phyloP scores from a whole-genome alignment of 2,113 vertebrate genomes.

The Saccopteryx bilineata region DNA sequence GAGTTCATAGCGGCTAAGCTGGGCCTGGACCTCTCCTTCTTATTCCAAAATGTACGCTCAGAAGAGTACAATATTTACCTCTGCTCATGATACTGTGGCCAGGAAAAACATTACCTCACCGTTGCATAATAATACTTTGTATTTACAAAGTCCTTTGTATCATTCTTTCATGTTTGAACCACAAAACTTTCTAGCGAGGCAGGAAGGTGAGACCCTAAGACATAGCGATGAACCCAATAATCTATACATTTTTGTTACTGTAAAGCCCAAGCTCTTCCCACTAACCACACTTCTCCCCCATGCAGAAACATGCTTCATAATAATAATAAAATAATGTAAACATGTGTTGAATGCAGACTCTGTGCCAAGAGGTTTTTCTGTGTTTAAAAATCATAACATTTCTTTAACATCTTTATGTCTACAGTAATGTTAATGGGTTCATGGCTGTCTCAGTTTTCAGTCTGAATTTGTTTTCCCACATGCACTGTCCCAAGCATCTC shows the following conservation, averaged over 20 bases:
- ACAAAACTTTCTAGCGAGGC: background rate
- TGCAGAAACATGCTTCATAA: background rate
- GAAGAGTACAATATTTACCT: background rate
- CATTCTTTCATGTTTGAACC: background rate
- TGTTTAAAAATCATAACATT: background rate
- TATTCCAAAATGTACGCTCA: background rate
- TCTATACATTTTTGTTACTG: background rate
- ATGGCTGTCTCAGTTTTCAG: background rate
- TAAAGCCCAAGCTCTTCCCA: background rate
- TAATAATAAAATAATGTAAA: background rate
- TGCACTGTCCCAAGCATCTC: background rate
- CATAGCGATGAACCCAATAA: background rate
- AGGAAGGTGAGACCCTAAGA: background rate
- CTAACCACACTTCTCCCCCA: background rate
- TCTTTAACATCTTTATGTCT: background rate
- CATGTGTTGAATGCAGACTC: background rate
- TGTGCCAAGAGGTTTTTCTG: background rate
- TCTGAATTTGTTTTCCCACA: background rate
- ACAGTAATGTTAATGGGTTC: background rate
- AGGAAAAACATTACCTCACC: constrained; percentile 1
- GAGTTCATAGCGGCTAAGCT: background rate
- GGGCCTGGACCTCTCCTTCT: background rate
- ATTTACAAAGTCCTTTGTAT: background rate
- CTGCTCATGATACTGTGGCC: background rate
- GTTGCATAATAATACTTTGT: background rate